Percentiles rank a stretch among this genome's conserved stretches.
phyloP scores from a whole-genome alignment of 2,797 vertebrate species.

The Syngnathus rostellatus region DNA sequence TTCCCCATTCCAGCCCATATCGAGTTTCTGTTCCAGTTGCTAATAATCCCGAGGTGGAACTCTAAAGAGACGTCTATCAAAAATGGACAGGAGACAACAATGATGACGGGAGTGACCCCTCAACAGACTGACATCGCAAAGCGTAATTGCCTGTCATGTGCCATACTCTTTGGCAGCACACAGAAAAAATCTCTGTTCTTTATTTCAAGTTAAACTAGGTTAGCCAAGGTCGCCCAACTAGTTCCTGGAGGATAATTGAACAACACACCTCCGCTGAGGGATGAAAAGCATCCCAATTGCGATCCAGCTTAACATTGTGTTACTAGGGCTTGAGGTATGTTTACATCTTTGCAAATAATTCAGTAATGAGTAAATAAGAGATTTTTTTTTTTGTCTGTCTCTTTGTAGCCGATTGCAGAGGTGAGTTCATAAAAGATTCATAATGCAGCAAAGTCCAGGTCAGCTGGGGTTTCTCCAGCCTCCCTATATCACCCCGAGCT shows the following conservation, averaged over 20 bases:
- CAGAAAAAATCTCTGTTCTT: constrained; percentile 51
- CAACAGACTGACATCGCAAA: constrained; percentile 55
- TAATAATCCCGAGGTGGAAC: constrained; percentile 28
- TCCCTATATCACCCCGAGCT: constrained; percentile 40
- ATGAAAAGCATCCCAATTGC: constrained; percentile 32
- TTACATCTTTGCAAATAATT: neutral
- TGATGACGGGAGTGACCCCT: constrained; percentile 47
- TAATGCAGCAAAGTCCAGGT: constrained; percentile 43
- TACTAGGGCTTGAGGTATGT: constrained; percentile 2
- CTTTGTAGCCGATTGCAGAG: constrained; percentile 34
- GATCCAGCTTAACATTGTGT: constrained; percentile 22
- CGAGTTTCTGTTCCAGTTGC: constrained; percentile 65
- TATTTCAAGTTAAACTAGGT: constrained; percentile 45
- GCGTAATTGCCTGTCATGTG: constrained; percentile 70
- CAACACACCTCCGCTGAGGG: constrained; percentile 28
- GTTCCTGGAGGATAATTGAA: constrained; percentile 55
- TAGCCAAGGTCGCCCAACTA: constrained; percentile 46
- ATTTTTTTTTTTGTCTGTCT: neutral
- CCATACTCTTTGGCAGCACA: constrained; percentile 52
- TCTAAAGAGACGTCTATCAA: constrained; percentile 64
- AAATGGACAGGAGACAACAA: constrained; percentile 52
- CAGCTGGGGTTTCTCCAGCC: constrained; percentile 49
- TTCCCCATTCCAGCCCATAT: constrained; percentile 35
- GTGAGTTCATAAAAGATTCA: constrained; percentile 64
- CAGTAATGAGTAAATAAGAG: neutral